Conservation (phyloP, 2,113 vertebrate genomes). For the Siniperca knerii region DNA sequence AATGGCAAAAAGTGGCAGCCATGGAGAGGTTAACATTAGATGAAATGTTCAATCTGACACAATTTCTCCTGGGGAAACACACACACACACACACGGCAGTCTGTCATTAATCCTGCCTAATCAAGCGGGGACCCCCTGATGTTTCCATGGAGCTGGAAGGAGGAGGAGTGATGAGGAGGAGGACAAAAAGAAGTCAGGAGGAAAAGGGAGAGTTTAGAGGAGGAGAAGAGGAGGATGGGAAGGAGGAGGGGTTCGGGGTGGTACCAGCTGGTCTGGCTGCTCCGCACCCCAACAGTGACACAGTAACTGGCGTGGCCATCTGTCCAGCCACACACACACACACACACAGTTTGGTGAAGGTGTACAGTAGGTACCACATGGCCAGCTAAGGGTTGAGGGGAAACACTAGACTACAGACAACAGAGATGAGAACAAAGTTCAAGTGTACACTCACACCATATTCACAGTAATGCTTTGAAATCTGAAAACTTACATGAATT, state of each 20-base stretch:
- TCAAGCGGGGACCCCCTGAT: slow-evolving; percentile 82
- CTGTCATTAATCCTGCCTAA: slow-evolving; percentile 85
- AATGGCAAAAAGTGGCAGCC: slow-evolving; percentile 77
- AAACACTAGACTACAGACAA: slow-evolving; percentile 37
- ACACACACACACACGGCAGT: slow-evolving; percentile 47
- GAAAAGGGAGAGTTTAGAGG: slow-evolving; percentile 48
- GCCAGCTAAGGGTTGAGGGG: slow-evolving; percentile 24
- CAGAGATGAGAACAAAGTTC: slow-evolving; percentile 46
- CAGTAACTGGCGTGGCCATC: slow-evolving; percentile 80
- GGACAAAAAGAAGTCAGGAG: slow-evolving; percentile 46
- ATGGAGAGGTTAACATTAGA: slow-evolving; percentile 82
- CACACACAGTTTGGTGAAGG: slow-evolving; percentile 38
- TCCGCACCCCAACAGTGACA: slow-evolving; percentile 74
- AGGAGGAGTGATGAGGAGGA: slow-evolving; percentile 58
- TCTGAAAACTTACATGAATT: not conserved
- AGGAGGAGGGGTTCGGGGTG: slow-evolving; percentile 12
- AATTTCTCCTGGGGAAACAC: slow-evolving; percentile 68
- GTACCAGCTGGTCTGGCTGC: slow-evolving; percentile 76
- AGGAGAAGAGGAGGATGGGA: slow-evolving; percentile 36
- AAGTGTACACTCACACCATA: not conserved
- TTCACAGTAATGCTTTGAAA: not conserved
- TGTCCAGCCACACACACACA: slow-evolving; percentile 61
- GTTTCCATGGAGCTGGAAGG: slow-evolving; percentile 70
- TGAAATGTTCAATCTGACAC: slow-evolving; percentile 78
- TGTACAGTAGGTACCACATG: slow-evolving; percentile 59